Evolutionary conservation across 2,113 vertebrate species (phyloP).

Genomic region (Ictalurus furcatus): DNA sequence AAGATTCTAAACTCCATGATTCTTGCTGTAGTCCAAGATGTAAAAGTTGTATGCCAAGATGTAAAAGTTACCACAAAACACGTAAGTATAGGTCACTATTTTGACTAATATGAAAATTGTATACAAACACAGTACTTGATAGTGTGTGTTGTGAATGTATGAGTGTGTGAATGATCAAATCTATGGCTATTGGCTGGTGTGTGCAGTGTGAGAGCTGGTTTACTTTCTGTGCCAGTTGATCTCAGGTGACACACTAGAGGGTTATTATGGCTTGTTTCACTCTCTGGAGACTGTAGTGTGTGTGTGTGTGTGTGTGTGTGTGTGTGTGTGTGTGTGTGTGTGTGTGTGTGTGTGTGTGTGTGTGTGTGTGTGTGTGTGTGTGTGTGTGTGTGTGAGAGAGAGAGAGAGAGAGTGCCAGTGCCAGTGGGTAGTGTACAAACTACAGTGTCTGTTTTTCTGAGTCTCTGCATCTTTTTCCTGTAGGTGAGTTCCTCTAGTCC

Average conservation of each 20-base stretch:
- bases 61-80: not conserved
- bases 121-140: constrained; percentile 5
- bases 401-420: constrained; percentile 16
- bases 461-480: constrained; percentile 26
- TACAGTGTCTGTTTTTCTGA: constrained; percentile 21
- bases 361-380: constrained; percentile 17
- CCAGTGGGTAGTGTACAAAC: constrained; percentile 16
- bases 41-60: not conserved
- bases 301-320: not conserved
- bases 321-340: not conserved
- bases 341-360: constrained; percentile 3
- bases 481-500: constrained; percentile 44
- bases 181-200: constrained; percentile 24
- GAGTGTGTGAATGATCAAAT: constrained; percentile 26
- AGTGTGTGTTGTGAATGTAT: constrained; percentile 2
- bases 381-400: constrained; percentile 11
- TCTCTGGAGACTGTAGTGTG: constrained; percentile 41
- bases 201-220: constrained; percentile 30
- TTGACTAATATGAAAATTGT: not conserved
- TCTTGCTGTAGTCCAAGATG: not conserved
- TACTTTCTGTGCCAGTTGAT: constrained; percentile 45
- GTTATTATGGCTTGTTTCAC: constrained; percentile 44
- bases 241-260: constrained; percentile 54
- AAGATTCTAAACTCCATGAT: no score
- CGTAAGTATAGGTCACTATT: not conserved